Percentiles rank a stretch among this genome's conserved stretches.
Evolutionary conservation across 2,888 invertebrate species (phyloP).

Genomic region (Apodemia zela): DNA sequence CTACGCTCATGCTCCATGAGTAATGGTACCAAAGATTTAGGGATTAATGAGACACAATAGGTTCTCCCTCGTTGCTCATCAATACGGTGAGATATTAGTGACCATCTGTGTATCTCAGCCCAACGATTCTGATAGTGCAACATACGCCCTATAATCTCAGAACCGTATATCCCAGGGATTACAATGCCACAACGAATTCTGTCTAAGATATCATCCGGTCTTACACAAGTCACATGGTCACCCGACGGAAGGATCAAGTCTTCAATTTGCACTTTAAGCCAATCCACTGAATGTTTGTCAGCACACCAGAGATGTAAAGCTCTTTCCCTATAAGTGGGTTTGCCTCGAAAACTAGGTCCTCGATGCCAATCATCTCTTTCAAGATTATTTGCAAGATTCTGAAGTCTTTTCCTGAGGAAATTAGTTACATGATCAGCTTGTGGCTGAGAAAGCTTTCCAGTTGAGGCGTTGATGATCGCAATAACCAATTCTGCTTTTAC

Average conservation of each 20-base stretch:
- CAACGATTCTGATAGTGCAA: no score
- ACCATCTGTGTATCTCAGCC: no score
- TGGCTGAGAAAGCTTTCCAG: slow-evolving; percentile 1
- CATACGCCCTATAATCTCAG: no score
- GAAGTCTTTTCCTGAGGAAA: not conserved
- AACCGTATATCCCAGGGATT: no score
- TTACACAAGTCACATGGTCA: not conserved
- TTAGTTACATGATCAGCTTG: not conserved
- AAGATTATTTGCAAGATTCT: not conserved
- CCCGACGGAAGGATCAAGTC: not conserved
- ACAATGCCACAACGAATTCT: no score
- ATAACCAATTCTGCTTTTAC: not conserved
- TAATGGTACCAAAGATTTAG: no score
- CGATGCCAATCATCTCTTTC: not conserved
- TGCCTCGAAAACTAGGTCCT: not conserved
- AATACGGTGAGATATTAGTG: no score
- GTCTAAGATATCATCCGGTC: no score
- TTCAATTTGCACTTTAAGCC: not conserved
- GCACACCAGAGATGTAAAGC: not conserved
- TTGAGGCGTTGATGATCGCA: not conserved
- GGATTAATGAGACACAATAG: no score
- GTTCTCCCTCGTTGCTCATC: no score
- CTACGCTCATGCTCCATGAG: no score
- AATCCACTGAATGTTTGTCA: not conserved
- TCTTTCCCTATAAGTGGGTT: not conserved